These are phyloP conservation scores for Rhea americana DNA, from an alignment of 2,113 vertebrate species.

Conservation along the genomic window DNA sequence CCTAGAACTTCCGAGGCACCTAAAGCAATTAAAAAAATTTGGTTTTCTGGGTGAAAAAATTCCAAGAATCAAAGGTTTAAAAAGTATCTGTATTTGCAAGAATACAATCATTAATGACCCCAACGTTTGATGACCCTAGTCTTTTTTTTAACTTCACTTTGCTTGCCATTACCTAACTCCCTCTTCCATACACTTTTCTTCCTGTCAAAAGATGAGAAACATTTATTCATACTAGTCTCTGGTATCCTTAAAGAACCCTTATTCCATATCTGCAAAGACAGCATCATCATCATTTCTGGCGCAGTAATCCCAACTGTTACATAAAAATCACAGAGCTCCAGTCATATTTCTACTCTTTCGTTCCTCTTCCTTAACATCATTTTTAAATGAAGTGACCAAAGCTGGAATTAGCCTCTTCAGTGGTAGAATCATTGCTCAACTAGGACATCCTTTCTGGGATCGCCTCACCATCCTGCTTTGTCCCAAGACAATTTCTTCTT, in stretches of 20 bases:
- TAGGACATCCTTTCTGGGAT: not conserved
- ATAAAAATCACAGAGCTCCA: not conserved
- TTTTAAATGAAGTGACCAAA: not conserved
- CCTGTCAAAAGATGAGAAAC: not conserved
- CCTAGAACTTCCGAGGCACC: not conserved
- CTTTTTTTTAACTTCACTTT: not conserved
- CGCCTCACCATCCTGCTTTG: not conserved
- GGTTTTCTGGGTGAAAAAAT: not conserved
- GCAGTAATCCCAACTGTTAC: not conserved
- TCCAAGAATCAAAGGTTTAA: not conserved
- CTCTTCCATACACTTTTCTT: not conserved
- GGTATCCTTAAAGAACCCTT: conserved; percentile 44
- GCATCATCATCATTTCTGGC: conserved; percentile 16
- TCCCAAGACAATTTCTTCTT: not conserved
- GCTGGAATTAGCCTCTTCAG: not conserved
- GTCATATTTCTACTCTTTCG: not conserved
- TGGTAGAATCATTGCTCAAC: not conserved
- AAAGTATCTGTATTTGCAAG: not conserved
- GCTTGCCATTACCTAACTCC: not conserved
- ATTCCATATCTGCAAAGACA: conserved; percentile 1
- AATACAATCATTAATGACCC: not conserved
- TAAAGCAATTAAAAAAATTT: not conserved
- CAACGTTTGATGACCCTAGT: not conserved
- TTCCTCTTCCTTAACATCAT: conserved; percentile 4
- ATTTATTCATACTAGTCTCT: not conserved